Conservation (phyloP, 2,113 vertebrate species). For the Beaufortia kweichowensis region DNA sequence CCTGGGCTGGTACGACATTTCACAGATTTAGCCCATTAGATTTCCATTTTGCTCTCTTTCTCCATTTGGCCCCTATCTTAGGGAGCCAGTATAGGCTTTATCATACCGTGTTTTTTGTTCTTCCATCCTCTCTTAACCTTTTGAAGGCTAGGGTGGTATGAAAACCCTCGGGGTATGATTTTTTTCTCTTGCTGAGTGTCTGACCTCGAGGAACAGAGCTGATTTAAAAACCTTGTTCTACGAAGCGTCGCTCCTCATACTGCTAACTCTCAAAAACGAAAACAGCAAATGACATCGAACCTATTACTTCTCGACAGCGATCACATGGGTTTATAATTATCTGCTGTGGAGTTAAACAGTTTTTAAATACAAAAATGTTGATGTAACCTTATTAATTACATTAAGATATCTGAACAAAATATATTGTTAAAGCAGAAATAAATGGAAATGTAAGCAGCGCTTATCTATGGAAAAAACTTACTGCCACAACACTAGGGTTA, state of each 20-base stretch:
- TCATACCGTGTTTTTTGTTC: constrained; percentile 31
- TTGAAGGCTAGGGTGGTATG: constrained; percentile 49
- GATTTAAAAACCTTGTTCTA: constrained; percentile 6
- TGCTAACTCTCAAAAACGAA: constrained; percentile 23
- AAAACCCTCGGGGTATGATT: constrained; percentile 48
- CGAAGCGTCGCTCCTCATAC: neutral
- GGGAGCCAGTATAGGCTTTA: constrained; percentile 37
- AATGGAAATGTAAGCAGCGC: too few relatives aligned
- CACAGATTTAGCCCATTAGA: constrained; percentile 64
- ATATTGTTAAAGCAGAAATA: neutral
- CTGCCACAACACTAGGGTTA: too few relatives aligned
- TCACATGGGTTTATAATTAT: constrained; percentile 28
- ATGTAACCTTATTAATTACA: neutral
- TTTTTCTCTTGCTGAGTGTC: constrained; percentile 41
- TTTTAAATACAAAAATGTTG: neutral
- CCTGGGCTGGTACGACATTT: constrained; percentile 53
- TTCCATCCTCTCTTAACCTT: constrained; percentile 57
- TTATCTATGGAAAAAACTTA: too few relatives aligned
- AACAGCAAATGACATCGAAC: constrained; percentile 18
- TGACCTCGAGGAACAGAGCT: constrained; percentile 18
- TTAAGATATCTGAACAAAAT: neutral
- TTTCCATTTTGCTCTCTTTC: constrained; percentile 56
- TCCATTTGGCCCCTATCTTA: constrained; percentile 50
- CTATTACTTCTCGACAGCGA: neutral
- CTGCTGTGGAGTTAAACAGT: neutral